Evolutionary conservation across 2,797 vertebrate genomes (phyloP).

Genomic region (Coregonus suidteri): DNA sequence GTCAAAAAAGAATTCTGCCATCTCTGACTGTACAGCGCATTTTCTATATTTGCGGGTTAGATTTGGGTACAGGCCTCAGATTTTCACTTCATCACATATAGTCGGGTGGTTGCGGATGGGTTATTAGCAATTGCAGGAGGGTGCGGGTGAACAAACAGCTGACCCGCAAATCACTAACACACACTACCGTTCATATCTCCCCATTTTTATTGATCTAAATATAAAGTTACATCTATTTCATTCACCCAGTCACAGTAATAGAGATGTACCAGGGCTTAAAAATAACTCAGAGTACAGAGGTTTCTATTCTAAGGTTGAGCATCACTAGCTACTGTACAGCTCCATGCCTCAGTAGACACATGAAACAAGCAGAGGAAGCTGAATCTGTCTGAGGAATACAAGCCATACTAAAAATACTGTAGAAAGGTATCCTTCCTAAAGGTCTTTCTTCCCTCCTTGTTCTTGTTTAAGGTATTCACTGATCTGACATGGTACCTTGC

Average conservation of each 20-base stretch:
- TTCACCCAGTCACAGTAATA: neutral
- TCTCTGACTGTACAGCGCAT: too few relatives aligned
- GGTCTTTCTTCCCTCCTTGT: neutral
- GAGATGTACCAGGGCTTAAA: neutral
- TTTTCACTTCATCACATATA: too few relatives aligned
- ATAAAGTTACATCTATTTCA: neutral
- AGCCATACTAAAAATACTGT: neutral
- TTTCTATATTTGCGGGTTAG: too few relatives aligned
- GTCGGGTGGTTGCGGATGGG: too few relatives aligned
- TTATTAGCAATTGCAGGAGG: too few relatives aligned
- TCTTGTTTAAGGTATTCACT: neutral
- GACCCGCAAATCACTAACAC: neutral
- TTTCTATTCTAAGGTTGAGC: neutral
- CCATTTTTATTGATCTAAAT: neutral
- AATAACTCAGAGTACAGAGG: neutral
- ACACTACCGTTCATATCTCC: constrained; percentile 5
- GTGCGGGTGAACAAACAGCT: too few relatives aligned
- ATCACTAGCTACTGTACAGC: neutral
- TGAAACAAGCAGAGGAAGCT: neutral
- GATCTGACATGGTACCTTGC: neutral
- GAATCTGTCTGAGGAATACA: neutral
- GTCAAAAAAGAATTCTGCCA: too few relatives aligned
- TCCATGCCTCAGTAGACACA: neutral
- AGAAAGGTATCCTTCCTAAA: neutral
- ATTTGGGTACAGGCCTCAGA: too few relatives aligned